Base-by-base conservation (phyloP, 2,113 vertebrate genomes). In the Cairina moschata region DNA sequence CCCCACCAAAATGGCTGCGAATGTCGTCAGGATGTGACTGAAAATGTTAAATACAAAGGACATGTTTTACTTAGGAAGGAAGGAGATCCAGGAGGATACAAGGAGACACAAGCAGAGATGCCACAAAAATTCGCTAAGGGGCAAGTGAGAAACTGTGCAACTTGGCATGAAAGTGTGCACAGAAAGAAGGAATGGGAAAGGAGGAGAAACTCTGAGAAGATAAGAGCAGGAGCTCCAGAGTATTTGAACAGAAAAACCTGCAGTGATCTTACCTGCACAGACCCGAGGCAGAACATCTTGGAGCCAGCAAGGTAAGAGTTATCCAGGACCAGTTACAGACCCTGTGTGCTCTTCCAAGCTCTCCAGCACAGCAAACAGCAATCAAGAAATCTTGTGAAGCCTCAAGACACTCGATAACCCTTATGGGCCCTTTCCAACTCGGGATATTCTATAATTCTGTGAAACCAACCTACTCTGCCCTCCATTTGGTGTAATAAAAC, bases 1-100 rank as follows among this genome's bases (percentile, higher is more conserved):
- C 22, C 10, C 22, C 25, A n/a, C 44, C 59, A 65, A 52, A 31
- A 2, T 8, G 55, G 34, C n/a, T 74, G 54, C 8, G 14, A 52
- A 55, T 1, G 2, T 6, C 17, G 26, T 14, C 34, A 60, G 58
- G 32, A 76, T 65, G 16, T 1, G 3, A 46, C 0, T 56, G 46
- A 22, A 74, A 68, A 76, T 63, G 32, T 26, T 38, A 72, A 52
- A 46, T 23, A 52, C 4, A 31, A 77, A 83, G 21, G 22, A 44
- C 69, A 54, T 2, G 0, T 0, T 26, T 16, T 6, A 17, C 10
- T 44, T 40, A 55, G 22, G 15, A 75, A 48, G n/a, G 25, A 23
- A 80, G 13, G 73, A 58, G 40, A 42, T 13, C 65, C 1, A 1
- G 2, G 32, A 69, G 28, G 32, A 23, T 40, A 21, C 62, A 62